Evolutionary conservation across 1,140 invertebrate species (phyloP).

Genomic region (Papilio dardanus): DNA sequence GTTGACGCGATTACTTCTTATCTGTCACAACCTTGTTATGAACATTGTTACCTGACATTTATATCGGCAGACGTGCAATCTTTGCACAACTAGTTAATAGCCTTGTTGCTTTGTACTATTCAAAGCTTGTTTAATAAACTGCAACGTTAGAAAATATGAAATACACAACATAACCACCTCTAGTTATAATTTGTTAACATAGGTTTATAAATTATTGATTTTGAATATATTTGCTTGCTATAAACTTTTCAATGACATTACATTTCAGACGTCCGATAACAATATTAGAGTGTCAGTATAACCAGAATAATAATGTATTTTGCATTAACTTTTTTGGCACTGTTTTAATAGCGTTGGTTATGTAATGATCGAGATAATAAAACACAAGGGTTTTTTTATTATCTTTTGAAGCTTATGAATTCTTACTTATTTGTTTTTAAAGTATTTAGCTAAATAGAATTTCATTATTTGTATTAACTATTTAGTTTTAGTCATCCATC

Average conservation of each 20-base stretch:
- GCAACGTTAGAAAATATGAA: not conserved
- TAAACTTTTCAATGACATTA: too few species aligned
- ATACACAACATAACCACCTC: not conserved
- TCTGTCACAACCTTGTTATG: constrained; percentile 2
- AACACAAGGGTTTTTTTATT: too few species aligned
- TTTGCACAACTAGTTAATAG: constrained; percentile 17
- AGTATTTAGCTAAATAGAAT: too few species aligned
- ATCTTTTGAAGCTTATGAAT: too few species aligned
- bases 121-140: constrained; percentile 15
- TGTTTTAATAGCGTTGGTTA: too few species aligned
- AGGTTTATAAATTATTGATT: not conserved
- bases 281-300: too few species aligned
- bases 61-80: not conserved
- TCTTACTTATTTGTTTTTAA: too few species aligned
- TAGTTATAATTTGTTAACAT: not conserved
- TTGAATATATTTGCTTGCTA: not conserved
- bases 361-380: too few species aligned
- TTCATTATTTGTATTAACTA: not conserved
- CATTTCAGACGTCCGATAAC: too few species aligned
- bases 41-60: constrained; percentile 4
- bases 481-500: not conserved
- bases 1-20: not conserved
- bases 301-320: too few species aligned
- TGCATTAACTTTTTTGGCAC: too few species aligned
- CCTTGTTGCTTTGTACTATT: constrained; percentile 12